Evolutionary conservation across 2,888 invertebrate genomes (phyloP).

Genomic region (Chymomyza fuscimana): DNA sequence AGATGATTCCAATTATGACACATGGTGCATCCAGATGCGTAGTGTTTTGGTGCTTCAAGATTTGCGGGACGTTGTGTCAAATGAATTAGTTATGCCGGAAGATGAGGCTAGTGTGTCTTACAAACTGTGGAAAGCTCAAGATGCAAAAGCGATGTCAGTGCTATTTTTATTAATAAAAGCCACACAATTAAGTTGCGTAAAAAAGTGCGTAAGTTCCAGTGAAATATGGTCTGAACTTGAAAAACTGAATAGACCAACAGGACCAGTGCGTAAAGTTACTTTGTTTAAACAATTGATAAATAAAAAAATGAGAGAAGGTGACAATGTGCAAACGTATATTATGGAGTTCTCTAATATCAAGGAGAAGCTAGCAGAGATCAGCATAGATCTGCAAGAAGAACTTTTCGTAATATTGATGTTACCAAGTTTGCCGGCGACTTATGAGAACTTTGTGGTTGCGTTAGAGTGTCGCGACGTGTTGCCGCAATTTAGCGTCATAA

Average conservation of each 20-base stretch:
- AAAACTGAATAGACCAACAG: constrained; percentile 1
- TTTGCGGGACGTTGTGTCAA: no score
- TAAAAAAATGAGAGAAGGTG: constrained; percentile 11
- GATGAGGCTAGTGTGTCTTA: no score
- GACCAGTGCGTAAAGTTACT: constrained; percentile 29
- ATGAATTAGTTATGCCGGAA: no score
- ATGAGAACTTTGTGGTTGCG: constrained; percentile 20
- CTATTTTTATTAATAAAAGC: no score
- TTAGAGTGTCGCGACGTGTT: constrained; percentile 32
- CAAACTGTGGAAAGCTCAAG: no score
- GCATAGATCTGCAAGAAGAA: constrained; percentile 21
- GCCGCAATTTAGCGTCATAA: constrained; percentile 17
- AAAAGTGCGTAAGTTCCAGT: no score
- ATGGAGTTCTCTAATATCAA: constrained; percentile 27
- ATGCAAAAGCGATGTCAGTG: no score
- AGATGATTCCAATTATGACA: constrained; percentile 22
- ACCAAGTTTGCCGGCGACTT: constrained; percentile 17
- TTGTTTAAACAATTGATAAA: constrained; percentile 32
- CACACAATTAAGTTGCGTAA: no score
- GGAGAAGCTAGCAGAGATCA: constrained; percentile 15
- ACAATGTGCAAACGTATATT: constrained; percentile 20
- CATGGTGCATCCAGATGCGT: constrained; percentile 30
- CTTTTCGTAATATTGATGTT: constrained; percentile 18
- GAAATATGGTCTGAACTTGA: no score
- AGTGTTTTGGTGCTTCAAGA: constrained; percentile 19